Percentiles rank a stretch among this genome's conserved stretches.
These are phyloP conservation scores for Drosophila tani DNA, from an alignment of 1,140 invertebrate species.

Conservation along the genomic window DNA sequence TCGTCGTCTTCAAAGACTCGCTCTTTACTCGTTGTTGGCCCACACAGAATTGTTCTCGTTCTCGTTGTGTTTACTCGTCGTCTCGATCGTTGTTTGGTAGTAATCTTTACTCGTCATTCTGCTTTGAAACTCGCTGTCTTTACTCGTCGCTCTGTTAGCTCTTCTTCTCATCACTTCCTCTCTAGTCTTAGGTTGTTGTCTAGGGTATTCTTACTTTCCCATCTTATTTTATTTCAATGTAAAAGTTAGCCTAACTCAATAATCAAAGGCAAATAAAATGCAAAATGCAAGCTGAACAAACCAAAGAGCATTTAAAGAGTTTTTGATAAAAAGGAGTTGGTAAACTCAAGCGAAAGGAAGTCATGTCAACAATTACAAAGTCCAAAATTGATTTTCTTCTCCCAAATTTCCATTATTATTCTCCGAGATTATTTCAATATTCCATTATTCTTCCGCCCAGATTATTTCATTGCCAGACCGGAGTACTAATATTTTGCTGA, in stretches of 20 bases:
- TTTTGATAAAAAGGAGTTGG: too few relatives aligned
- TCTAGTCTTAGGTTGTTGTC: too few relatives aligned
- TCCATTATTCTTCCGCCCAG: neutral
- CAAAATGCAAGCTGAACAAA: neutral
- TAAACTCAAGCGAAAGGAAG: too few relatives aligned
- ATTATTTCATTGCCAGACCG: neutral
- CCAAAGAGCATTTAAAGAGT: too few relatives aligned
- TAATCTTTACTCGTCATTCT: neutral
- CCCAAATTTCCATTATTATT: constrained; percentile 3
- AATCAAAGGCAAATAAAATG: neutral
- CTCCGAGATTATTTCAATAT: neutral
- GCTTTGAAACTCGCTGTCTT: neutral
- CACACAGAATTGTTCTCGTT: too few relatives aligned
- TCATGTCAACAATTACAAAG: neutral
- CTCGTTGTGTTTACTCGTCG: too few relatives aligned
- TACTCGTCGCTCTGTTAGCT: neutral
- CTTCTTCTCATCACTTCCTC: neutral
- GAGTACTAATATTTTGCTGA: constrained; percentile 17
- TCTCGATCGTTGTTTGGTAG: neutral
- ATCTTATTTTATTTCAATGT: neutral
- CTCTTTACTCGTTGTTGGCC: too few relatives aligned
- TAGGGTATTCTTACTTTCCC: neutral
- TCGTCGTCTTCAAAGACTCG: too few relatives aligned
- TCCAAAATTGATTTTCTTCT: neutral
- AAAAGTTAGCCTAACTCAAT: too few relatives aligned